Conservation (phyloP, 2,113 vertebrate genomes). For the Psammodynastes pulverulentus region DNA sequence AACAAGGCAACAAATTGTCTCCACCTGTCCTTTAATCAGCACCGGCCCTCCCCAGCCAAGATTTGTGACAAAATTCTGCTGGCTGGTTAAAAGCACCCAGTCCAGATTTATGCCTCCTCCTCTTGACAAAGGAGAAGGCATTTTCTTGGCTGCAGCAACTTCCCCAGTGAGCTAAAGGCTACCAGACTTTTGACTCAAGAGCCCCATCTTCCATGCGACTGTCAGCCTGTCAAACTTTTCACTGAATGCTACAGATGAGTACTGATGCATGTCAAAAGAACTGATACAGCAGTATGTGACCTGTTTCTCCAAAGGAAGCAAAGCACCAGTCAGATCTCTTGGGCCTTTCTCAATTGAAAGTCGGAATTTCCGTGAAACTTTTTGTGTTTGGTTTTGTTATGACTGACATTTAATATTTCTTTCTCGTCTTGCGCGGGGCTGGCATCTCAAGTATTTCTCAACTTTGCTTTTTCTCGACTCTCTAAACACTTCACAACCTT, state of each 20-base stretch:
- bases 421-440: background rate
- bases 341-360: slow-evolving; percentile 1
- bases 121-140: background rate
- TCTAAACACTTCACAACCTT: background rate
- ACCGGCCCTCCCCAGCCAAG: background rate
- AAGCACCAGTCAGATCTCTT: background rate
- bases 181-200: background rate
- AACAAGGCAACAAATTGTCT: background rate
- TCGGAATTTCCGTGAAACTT: background rate
- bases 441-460: background rate
- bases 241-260: slow-evolving; percentile 17
- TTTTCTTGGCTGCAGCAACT: background rate
- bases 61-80: slow-evolving; percentile 12
- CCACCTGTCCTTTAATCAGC: background rate
- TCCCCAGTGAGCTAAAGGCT: slow-evolving; percentile 11
- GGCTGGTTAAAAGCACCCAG: background rate
- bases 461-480: background rate
- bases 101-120: background rate
- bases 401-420: background rate
- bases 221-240: slow-evolving; percentile 25
- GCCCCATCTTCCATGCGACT: background rate
- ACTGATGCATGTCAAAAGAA: slow-evolving; percentile 13
- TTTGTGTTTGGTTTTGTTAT: background rate
- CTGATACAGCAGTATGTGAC: accelerated
- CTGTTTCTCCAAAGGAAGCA: background rate